Evolutionary conservation across 35 echinoderm and acorn worm species (phyloP), one percentile per base, ranked within the genome.

Genomic region (Acanthaster planci): DNA sequence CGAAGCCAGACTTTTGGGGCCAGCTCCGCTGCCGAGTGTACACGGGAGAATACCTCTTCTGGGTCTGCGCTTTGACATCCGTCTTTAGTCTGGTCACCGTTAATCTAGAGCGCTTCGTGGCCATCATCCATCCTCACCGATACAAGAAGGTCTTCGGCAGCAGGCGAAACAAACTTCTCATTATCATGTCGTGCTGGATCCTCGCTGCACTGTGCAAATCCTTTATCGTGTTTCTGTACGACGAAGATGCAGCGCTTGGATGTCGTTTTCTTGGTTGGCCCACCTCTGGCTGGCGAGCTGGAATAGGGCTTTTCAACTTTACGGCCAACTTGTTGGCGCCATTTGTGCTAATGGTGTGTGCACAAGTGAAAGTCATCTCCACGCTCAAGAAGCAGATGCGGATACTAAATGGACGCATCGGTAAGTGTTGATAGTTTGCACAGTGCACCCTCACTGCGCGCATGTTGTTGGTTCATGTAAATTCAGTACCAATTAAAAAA

Each of bases 41-140:
- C 32, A 67, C 60, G 22, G 82, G 85, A 3, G 59, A 87, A 38
- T 82, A 81, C 26, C 53, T 78, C 38, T 51, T 92, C 8, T 92
- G 90, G 90, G 85, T 77, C 19, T 87, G 85, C 1, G 58, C 87
- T 7, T 19, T 92, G 21, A 79, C 85, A 1, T 92, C 90, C 21
- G 75, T 60, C 32, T 87, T 55, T 39, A 87, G 90, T 50, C 85
- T 92, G 15, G 16, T 92, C 10, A 39, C 85, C 9, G 52, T 92
- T 19, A 92, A 72, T 4, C 22, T 87, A 37, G 90, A 92, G 79
- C 57, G 90, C 17, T 92, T 82, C 35, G 50, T 92, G 7, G 90
- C 90, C 38, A 87, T 92, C 8, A 85, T 92, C 8, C 82, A 87
- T 50, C 90, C 90, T 1, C 37, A 83, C 19, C 12, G 55, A 37